Base-by-base conservation (phyloP, 2,113 vertebrate genomes). In the Pseudorasbora parva region DNA sequence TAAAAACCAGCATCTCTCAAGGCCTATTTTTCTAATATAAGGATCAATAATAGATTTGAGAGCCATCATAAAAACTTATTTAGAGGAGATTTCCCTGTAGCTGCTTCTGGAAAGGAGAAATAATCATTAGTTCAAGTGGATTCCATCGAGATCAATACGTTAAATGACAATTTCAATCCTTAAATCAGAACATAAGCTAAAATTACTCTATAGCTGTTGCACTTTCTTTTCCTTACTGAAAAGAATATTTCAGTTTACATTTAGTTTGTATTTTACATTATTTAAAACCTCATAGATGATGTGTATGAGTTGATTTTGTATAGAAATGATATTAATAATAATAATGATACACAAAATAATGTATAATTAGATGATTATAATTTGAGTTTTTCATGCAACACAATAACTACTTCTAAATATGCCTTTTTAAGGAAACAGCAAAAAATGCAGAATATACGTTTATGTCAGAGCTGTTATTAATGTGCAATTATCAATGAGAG, bases 81-180 rank as follows among this genome's bases (percentile, higher is more conserved):
- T 64, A 27, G 78, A 66, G 21, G 17, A 19, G 17, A 80, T 66
- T n/a, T 41, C 27, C 27, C 15, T 66, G 41, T 66, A 19, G 27
- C 45, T 77, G 41, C 41, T 23, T 30, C n/a, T 62, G 15, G 57
- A 62, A 5, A 47, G 47, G 37, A 3, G 4, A 64, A 2, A 51
- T 66, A 66, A 80, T 80, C 5, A 2, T 17, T 49, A 11, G 17
- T 78, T 78, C 8, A 62, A 78, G 41, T 80, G 41, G 17, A 80
- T 66, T 62, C 25, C 43, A 21, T 27, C 30, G 43, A 66, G 25
- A 6, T 66, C 59, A n/a, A 66, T 30, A 51, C 12, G 15, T 8
- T 78, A 15, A 54, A 77, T 51, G 7, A 51, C 43, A 4, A 60
- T 4, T 23, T 33, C 75, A 77, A 54, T 41, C 6, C 25, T 76